Percentiles rank a stretch among this genome's conserved stretches.
Evolutionary conservation across 1,140 invertebrate species (phyloP).

Genomic region (Lerema accius): DNA sequence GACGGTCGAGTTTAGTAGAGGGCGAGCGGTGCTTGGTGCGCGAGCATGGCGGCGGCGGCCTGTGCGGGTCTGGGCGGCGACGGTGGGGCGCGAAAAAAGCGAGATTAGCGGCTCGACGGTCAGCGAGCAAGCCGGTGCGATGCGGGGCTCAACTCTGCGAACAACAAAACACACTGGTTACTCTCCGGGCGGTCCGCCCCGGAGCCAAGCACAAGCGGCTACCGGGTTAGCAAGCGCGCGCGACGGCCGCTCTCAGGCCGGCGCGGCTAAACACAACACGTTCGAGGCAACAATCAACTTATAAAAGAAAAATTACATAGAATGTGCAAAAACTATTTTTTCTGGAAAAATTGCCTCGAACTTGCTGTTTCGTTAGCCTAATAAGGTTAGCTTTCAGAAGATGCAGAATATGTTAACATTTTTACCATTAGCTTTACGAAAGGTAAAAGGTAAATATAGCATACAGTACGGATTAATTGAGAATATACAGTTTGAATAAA

Average conservation of each 20-base stretch:
- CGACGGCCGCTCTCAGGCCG: slow-evolving; percentile 58
- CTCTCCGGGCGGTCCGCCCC: slow-evolving; percentile 66
- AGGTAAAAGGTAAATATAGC: background rate
- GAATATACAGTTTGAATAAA: no score
- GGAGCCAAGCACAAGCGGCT: slow-evolving; percentile 79
- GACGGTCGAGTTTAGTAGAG: slow-evolving; percentile 76
- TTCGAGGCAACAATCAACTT: slow-evolving; percentile 22
- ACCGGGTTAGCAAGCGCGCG: slow-evolving; percentile 77
- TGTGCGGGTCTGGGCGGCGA: slow-evolving; percentile 68
- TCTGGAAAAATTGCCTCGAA: slow-evolving; percentile 10
- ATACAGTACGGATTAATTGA: background rate
- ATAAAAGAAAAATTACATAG: slow-evolving; percentile 1
- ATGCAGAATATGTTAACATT: background rate
- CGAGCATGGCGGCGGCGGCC: slow-evolving; percentile 75
- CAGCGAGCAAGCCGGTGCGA: slow-evolving; percentile 80
- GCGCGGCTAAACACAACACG: slow-evolving; percentile 39
- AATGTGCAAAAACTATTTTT: background rate
- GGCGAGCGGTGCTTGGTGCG: slow-evolving; percentile 78
- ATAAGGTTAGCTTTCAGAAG: slow-evolving; percentile 8
- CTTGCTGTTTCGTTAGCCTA: slow-evolving; percentile 21
- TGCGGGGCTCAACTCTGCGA: slow-evolving; percentile 81
- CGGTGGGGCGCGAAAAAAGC: slow-evolving; percentile 78
- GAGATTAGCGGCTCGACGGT: slow-evolving; percentile 80
- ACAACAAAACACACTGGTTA: slow-evolving; percentile 83
- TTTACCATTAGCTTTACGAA: background rate